Evolutionary conservation across 1,140 invertebrate genomes (phyloP).

Genomic region (Psilanteris sp.): DNA sequence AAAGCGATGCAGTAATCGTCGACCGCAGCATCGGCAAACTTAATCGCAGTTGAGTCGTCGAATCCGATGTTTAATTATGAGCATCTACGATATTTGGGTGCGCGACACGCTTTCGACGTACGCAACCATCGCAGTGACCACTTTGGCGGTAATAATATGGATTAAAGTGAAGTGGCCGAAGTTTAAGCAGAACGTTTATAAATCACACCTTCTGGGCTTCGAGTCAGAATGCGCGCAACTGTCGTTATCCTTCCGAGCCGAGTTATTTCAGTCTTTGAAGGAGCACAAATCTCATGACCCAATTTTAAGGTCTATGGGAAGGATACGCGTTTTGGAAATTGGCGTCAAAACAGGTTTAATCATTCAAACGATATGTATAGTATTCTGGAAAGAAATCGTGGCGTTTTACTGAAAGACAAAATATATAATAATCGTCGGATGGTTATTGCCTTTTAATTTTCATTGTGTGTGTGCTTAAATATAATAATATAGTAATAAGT

Average conservation of each 20-base stretch:
- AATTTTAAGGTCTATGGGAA: conserved; percentile 58
- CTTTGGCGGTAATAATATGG: conserved; percentile 48
- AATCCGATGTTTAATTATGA: conserved; percentile 60
- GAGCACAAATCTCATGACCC: conserved; percentile 63
- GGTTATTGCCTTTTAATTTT: no score
- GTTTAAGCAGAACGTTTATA: conserved; percentile 64
- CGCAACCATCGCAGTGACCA: conserved; percentile 57
- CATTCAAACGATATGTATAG: no score
- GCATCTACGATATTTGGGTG: conserved; percentile 70
- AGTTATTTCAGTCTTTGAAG: conserved; percentile 65
- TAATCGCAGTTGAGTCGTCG: conserved; percentile 3
- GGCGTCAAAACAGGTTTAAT: conserved; percentile 74
- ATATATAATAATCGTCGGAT: no score
- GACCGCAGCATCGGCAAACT: background rate
- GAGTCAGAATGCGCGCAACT: conserved; percentile 72
- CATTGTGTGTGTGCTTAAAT: no score
- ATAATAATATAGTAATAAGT: no score
- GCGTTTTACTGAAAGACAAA: no score
- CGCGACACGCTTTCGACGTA: conserved; percentile 70
- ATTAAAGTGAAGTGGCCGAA: conserved; percentile 65
- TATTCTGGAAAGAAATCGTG: no score
- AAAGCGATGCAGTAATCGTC: background rate
- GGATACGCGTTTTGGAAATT: conserved; percentile 74
- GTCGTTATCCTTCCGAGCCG: conserved; percentile 59
- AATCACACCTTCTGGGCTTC: conserved; percentile 70